phyloP scores from a whole-genome alignment of 2,888 invertebrate species.

The Cataglyphis rosenhaueri region DNA sequence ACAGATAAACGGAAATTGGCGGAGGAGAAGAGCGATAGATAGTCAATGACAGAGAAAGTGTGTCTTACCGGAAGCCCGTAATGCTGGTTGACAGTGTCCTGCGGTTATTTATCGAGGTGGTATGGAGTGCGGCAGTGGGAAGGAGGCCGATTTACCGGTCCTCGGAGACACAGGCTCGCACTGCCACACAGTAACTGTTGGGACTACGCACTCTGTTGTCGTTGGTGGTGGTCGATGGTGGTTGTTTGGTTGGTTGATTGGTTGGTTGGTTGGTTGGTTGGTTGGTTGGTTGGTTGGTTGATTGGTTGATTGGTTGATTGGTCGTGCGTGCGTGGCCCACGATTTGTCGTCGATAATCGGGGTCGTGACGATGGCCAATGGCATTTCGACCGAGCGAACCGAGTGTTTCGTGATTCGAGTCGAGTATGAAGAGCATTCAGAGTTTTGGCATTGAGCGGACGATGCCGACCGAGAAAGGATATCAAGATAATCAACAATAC shows the following conservation, averaged over 20 bases:
- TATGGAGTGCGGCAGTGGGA: slow-evolving; percentile 85
- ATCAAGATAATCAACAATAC: slow-evolving; percentile 67
- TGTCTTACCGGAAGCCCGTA: slow-evolving; percentile 83
- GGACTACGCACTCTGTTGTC: slow-evolving; percentile 84
- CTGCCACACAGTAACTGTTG: slow-evolving; percentile 85
- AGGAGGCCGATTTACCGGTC: slow-evolving; percentile 85
- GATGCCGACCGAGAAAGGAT: slow-evolving; percentile 74
- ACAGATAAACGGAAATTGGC: slow-evolving; percentile 41
- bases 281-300: slow-evolving; percentile 62
- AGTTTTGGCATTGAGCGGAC: slow-evolving; percentile 63
- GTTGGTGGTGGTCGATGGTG: slow-evolving; percentile 74
- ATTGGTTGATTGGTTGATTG: slow-evolving; percentile 63
- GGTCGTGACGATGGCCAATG: slow-evolving; percentile 71
- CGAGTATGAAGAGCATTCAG: slow-evolving; percentile 60
- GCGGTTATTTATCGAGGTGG: slow-evolving; percentile 84
- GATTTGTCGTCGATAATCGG: slow-evolving; percentile 71
- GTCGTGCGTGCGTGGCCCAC: slow-evolving; percentile 61
- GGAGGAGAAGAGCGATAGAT: slow-evolving; percentile 50
- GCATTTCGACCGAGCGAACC: slow-evolving; percentile 84
- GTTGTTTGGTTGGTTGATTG: slow-evolving; percentile 68
- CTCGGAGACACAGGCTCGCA: slow-evolving; percentile 85
- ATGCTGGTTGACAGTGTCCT: slow-evolving; percentile 83
- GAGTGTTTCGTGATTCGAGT: slow-evolving; percentile 64
- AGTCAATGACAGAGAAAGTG: slow-evolving; percentile 71
- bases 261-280: slow-evolving; percentile 51